Conservation (phyloP, 53 echinoderm and acorn worm genomes). For the Actinopyga echinites region DNA sequence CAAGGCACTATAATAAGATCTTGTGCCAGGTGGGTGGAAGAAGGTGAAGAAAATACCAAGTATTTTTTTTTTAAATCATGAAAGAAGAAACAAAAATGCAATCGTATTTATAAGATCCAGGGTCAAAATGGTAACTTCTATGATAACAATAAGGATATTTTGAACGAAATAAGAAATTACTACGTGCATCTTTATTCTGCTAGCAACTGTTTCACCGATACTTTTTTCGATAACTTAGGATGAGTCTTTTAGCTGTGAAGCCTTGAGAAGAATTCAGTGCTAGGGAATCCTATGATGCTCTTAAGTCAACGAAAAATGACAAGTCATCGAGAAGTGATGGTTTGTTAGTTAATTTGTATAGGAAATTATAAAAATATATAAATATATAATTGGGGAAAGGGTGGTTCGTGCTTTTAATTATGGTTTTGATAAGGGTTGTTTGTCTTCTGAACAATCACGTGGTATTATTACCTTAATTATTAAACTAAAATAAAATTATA, state of each 20-base stretch:
- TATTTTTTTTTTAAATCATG: too few species aligned
- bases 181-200: background rate
- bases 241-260: background rate
- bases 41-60: constrained; percentile 1
- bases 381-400: background rate
- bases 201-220: too few species aligned
- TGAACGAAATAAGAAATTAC: background rate
- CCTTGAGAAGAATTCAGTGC: background rate
- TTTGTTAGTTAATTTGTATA: constrained; percentile 27
- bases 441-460: too few species aligned
- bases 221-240: background rate
- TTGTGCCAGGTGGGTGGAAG: background rate
- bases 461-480: too few species aligned
- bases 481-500: background rate
- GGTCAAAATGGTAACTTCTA: background rate
- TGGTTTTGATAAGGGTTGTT: too few species aligned
- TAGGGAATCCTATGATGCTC: background rate
- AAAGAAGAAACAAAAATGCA: background rate
- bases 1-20: background rate
- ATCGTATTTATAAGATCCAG: background rate
- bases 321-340: constrained; percentile 66
- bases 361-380: background rate
- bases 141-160: background rate
- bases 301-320: constrained; percentile 26
- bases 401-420: too few species aligned